A percentile compares a stretch with the other conserved stretches of the same genome.
These are phyloP conservation scores for Eumeta japonica DNA, from an alignment of 1,140 invertebrate species.

Conservation along the genomic window DNA sequence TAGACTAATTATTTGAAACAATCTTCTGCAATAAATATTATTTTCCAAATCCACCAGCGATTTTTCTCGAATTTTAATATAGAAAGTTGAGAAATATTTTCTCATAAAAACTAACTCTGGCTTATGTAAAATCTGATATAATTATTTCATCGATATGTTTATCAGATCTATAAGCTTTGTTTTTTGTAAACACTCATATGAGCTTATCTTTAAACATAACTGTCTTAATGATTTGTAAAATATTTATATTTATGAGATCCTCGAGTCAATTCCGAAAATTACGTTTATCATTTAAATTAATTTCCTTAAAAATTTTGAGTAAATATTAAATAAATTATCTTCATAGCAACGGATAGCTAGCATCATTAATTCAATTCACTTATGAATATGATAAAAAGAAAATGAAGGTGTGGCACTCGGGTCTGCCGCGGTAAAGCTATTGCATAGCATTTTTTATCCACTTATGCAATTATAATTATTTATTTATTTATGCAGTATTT, in stretches of 20 bases:
- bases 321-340: not conserved
- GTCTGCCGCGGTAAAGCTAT: no score
- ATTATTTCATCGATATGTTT: not conserved
- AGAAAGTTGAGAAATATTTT: constrained; percentile 1
- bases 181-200: constrained; percentile 1
- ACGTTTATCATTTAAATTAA: not conserved
- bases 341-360: no score
- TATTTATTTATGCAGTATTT: no score
- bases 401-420: no score
- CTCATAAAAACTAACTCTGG: not conserved
- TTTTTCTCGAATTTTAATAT: not conserved
- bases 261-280: no score
- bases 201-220: not conserved
- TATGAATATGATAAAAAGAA: no score
- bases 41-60: no score
- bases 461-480: no score
- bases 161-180: not conserved
- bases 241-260: no score
- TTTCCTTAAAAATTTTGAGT: not conserved
- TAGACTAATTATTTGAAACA: not conserved
- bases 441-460: no score
- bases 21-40: no score
- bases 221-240: not conserved
- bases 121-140: constrained; percentile 1
- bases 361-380: no score